Conservation (phyloP, 2,113 vertebrate species). For the Tiliqua scincoides region DNA sequence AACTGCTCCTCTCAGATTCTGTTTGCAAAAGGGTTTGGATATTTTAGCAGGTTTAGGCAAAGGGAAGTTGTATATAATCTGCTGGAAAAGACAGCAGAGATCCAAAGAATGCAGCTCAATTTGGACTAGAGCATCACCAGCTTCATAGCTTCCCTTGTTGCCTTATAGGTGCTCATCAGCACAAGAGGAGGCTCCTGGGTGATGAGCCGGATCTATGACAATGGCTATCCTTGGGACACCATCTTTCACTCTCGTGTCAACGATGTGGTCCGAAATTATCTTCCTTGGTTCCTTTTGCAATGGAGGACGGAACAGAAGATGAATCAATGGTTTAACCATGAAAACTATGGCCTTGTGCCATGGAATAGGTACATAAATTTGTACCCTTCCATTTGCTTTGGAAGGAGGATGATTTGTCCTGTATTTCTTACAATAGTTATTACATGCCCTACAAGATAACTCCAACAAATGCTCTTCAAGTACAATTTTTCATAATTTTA, state of each 20-base stretch:
- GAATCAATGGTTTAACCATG: constrained; percentile 80
- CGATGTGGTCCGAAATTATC: constrained; percentile 50
- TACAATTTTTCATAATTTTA: not conserved
- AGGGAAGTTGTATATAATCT: not conserved
- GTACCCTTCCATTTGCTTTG: not conserved
- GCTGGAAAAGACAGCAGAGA: not conserved
- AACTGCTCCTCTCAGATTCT: not conserved
- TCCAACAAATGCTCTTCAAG: not conserved
- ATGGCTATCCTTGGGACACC: constrained; percentile 82
- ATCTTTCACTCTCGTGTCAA: constrained; percentile 63
- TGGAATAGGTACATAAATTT: constrained; percentile 76
- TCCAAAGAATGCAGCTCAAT: not conserved
- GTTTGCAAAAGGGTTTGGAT: not conserved
- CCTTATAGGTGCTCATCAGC: constrained; percentile 83
- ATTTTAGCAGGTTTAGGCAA: not conserved
- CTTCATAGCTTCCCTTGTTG: not conserved
- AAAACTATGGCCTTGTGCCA: constrained; percentile 81
- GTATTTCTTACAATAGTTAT: not conserved
- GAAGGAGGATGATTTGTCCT: not conserved
- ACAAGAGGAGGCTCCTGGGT: constrained; percentile 84
- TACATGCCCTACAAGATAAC: not conserved
- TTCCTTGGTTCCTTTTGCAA: constrained; percentile 72
- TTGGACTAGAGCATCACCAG: not conserved
- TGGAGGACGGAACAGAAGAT: constrained; percentile 71
- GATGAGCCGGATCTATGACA: constrained; percentile 70